Base-by-base conservation (phyloP, 2,797 vertebrate genomes). In the Sebastolobus alascanus region DNA sequence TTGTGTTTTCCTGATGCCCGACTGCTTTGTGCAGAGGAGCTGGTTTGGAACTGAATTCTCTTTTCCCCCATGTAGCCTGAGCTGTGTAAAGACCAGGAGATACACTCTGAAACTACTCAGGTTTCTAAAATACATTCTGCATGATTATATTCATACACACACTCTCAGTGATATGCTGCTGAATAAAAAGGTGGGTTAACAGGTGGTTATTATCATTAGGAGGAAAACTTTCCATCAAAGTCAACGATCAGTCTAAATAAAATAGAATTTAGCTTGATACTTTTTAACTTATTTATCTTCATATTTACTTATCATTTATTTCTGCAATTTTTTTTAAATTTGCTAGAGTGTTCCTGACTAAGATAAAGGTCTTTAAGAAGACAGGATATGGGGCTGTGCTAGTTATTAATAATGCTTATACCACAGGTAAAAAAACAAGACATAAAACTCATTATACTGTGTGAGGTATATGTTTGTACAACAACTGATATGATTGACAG, bases 21-120 rank as follows among this genome's bases (percentile, higher is more conserved):
- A 56, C 79, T 79, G 85, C 85, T 93, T 92, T 92, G 91, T 92
- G 85, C 33, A 68, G 82, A 91, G 79, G 85, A 92, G 80, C 83
- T 92, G 92, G 84, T 86, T 91, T 87, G 89, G 93, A 93, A 92
- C 90, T 83, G 74, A 82, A 83, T 79, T 87, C 75, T 84, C 73
- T 83, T 43, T 85, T 73, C 77, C 69, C 40, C 55, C 10, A 6
- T 82, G 88, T 73, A 85, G 83, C 72, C 77, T 40, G 80, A 88
- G 84, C 84, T 71, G 68, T 63, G 76, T 43, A 79, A 83, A 91
- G 64, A 85, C 31, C 77, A 79, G 73, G 79, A 79, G 66, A 85
- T 38, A 85, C 77, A 79, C 84, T 82, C 70, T 72, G 80, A 80
- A 64, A 65, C 68, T 52, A 18, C 90, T 93, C 87, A 7, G 59